These are phyloP conservation scores for Orientallactaga bullata DNA, from an alignment of 2,113 vertebrate genomes.

Conservation along the genomic window DNA sequence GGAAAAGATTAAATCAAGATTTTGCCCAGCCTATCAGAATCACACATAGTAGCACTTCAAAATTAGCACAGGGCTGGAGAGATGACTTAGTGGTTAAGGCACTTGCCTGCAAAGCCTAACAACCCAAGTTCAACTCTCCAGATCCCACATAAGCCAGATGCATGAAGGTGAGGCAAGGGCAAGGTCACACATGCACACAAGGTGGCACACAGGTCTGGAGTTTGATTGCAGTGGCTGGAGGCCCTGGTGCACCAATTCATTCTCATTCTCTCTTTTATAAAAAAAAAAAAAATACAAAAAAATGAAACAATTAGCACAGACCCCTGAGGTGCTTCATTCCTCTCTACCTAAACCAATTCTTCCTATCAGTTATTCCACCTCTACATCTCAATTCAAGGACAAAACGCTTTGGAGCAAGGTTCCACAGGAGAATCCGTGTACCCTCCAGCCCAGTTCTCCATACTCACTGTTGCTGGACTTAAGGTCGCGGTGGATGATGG, in stretches of 20 bases:
- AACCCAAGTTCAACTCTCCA: no score
- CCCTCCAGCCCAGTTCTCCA: background rate
- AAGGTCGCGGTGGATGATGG: constrained; percentile 97
- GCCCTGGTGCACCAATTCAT: no score
- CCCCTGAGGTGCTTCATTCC: background rate
- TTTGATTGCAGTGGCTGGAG: no score
- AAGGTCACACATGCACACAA: no score
- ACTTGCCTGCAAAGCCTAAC: no score
- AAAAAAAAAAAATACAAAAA: no score
- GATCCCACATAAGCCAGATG: no score
- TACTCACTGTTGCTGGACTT: constrained; percentile 99
- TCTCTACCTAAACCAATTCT: background rate
- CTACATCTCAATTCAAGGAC: background rate
- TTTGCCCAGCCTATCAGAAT: background rate
- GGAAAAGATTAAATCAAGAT: background rate
- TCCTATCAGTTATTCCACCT: background rate
- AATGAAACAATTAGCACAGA: background rate
- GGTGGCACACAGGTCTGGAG: no score
- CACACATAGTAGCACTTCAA: background rate
- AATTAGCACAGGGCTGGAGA: background rate
- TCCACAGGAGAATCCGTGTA: background rate
- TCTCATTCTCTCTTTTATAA: no score
- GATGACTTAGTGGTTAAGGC: no score
- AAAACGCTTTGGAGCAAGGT: background rate
- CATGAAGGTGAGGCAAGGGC: no score